phyloP scores from a whole-genome alignment of 2,888 invertebrate species.

The Apamea crenata region DNA sequence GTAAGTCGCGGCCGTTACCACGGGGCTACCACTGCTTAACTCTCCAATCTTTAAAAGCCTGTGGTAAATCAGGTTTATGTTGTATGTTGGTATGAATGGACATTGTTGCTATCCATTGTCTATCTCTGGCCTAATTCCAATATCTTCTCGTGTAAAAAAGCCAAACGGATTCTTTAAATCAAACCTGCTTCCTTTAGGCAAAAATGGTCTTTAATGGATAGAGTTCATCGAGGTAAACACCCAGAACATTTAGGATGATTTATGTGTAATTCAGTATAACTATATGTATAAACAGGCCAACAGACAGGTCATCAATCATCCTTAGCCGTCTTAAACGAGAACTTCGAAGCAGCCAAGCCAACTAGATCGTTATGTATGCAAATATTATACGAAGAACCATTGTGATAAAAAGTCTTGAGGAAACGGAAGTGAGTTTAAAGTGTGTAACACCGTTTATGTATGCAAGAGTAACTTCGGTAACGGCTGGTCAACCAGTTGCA shows the following conservation, averaged over 20 bases:
- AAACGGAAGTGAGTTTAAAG: constrained; percentile 52
- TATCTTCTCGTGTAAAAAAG: neutral
- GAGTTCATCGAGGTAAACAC: neutral
- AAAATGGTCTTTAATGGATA: neutral
- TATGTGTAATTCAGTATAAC: constrained; percentile 10
- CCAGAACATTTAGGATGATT: constrained; percentile 10
- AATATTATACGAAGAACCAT: constrained; percentile 24
- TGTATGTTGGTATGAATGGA: neutral
- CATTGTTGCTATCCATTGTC: neutral
- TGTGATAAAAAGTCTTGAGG: constrained; percentile 54
- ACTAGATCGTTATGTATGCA: constrained; percentile 27
- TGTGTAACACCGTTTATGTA: constrained; percentile 47
- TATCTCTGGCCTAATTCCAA: neutral
- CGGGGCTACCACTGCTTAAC: no score
- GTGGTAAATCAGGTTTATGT: neutral
- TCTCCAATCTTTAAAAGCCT: neutral
- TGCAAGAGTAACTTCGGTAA: constrained; percentile 50
- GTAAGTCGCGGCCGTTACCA: no score
- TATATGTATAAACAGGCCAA: constrained; percentile 6
- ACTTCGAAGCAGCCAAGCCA: neutral
- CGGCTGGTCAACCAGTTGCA: constrained; percentile 37
- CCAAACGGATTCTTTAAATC: neutral
- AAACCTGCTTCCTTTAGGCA: neutral
- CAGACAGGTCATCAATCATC: constrained; percentile 23
- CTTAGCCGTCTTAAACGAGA: constrained; percentile 1